Conservation (phyloP, 2,888 invertebrate genomes). For the Leucophenga montana region DNA sequence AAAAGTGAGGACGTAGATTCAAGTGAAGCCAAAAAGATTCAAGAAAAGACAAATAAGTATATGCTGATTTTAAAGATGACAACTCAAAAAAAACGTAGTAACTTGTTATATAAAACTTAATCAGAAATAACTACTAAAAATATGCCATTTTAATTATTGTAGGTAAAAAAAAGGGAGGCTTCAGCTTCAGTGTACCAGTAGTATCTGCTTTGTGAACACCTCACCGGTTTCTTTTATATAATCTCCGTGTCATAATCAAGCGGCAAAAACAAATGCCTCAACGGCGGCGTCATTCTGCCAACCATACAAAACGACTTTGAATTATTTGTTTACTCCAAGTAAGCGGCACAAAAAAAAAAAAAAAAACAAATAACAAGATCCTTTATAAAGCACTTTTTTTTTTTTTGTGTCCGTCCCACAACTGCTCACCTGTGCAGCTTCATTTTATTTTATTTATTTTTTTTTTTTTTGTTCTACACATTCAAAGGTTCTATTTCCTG, state of each 20-base stretch:
- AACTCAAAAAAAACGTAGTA: too few species aligned
- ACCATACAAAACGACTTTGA: constrained; percentile 57
- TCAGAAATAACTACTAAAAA: too few species aligned
- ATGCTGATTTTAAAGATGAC: too few species aligned
- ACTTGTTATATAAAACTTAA: too few species aligned
- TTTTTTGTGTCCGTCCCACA: background rate
- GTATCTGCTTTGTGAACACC: constrained; percentile 48
- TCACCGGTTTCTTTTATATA: constrained; percentile 27
- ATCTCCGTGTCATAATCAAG: constrained; percentile 62
- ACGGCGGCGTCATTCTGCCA: background rate
- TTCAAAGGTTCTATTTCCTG: background rate
- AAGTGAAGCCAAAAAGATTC: too few species aligned
- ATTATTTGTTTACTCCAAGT: constrained; percentile 61
- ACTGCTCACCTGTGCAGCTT: background rate
- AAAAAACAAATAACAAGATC: constrained; percentile 5
- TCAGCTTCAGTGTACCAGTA: too few species aligned
- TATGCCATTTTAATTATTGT: too few species aligned
- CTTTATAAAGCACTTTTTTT: too few species aligned
- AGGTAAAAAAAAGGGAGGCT: constrained; percentile 20
- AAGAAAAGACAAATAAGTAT: too few species aligned
- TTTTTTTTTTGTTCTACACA: background rate
- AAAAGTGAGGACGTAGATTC: too few species aligned
- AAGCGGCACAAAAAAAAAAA: constrained; percentile 14
- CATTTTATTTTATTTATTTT: background rate
- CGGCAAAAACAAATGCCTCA: constrained; percentile 31